Conservation (phyloP, 2,797 vertebrate species). For the Centroberyx gerrardi region DNA sequence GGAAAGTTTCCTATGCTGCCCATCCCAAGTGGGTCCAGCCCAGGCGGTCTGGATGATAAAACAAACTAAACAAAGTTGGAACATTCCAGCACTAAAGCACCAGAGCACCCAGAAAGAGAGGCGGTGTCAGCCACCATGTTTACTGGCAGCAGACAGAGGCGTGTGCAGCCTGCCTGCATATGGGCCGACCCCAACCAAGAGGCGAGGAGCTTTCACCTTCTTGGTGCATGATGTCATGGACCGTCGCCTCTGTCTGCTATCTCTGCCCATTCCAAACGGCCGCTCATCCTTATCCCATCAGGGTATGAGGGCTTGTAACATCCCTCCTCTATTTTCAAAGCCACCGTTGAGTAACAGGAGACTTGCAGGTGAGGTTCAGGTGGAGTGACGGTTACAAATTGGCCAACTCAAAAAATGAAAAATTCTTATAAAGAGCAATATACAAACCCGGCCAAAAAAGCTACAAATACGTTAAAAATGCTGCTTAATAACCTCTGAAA, state of each 20-base stretch:
- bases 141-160: constrained; percentile 47
- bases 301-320: constrained; percentile 68
- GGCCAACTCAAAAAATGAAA: not conserved
- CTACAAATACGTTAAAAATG: not conserved
- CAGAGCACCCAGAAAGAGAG: constrained; percentile 24
- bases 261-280: constrained; percentile 27
- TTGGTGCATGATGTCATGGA: constrained; percentile 68
- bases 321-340: constrained; percentile 60
- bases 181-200: constrained; percentile 37
- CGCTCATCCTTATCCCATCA: constrained; percentile 54
- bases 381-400: not conserved
- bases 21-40: constrained; percentile 3
- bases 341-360: not conserved
- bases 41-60: constrained; percentile 13
- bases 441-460: not conserved
- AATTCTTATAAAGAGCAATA: not conserved
- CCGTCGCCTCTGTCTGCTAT: constrained; percentile 46
- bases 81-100: constrained; percentile 38
- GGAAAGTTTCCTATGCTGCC: not conserved
- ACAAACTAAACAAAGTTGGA: constrained; percentile 23
- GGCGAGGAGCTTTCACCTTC: constrained; percentile 57
- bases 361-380: not conserved
- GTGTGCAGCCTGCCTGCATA: constrained; percentile 35
- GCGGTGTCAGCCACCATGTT: constrained; percentile 50
- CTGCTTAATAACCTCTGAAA: not conserved